Evolutionary conservation across 2,797 vertebrate genomes (phyloP), one percentile per base, ranked within the genome.

Genomic region (Sternotherus odoratus): DNA sequence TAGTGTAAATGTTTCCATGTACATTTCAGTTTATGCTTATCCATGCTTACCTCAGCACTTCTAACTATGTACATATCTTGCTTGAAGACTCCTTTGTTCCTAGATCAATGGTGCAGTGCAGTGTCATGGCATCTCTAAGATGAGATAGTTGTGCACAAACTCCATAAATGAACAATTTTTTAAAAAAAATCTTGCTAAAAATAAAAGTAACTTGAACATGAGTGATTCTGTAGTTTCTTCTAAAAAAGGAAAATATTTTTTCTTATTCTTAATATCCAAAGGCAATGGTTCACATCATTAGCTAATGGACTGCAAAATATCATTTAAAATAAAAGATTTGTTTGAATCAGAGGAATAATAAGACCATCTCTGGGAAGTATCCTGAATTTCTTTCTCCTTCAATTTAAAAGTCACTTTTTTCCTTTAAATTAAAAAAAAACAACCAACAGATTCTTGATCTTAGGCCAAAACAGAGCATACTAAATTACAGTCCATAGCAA

Each of bases 301-400:
- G 92, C 90, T 96, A 96, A 96, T 94, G 92, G 90, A 46, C 83
- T 92, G 90, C n/a, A 82, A 96, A 93, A 94, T 95, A 88, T 95
- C 95, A 92, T 94, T 96, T 97, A 94, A 96, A 95, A 94, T 96
- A 96, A 96, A 95, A 96, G n/a, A 95, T 93, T 87, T 95, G 84
- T 94, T 95, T 91, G 86, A 92, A 86, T 90, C 89, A 95, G 66
- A 93, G 69, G 79, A 96, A 95, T 92, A 96, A 92, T 91, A 92
- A 81, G 79, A 87, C 17, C 75, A 87, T 93, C 86, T 95, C 94
- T 93, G 77, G 91, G 74, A 43, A 74, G 13, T 89, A 75, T 87
- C 90, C 48, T 85, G 23, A 10, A 15, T 78, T 94, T 96, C 36
- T 88, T 88, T 24, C 7, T 57, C 48, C 39, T 87, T 5, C 89